A percentile compares a stretch with the other conserved stretches of the same genome.
These are phyloP conservation scores for Calliopum simillimum DNA, from an alignment of 2,888 invertebrate genomes.

Conservation along the genomic window DNA sequence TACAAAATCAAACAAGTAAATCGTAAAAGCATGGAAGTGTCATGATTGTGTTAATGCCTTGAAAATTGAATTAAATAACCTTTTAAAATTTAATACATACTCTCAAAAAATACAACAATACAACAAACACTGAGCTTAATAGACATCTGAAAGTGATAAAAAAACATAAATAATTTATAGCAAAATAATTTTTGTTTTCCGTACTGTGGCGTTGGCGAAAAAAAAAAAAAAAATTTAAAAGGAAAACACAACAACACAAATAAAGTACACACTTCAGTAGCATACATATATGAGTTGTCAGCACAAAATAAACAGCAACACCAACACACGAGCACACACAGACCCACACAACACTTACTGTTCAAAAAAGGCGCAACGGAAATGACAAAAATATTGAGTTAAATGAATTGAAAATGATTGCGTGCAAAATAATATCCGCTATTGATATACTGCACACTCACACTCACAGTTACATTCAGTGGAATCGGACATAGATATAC, in stretches of 20 bases:
- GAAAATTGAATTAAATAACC: background rate
- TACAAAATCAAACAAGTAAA: too few species aligned
- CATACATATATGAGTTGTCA: background rate
- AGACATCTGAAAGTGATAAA: background rate
- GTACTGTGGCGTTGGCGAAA: background rate
- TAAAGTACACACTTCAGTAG: background rate
- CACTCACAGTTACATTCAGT: background rate
- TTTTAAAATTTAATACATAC: background rate
- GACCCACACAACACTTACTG: slow-evolving; percentile 12
- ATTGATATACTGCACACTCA: slow-evolving; percentile 20
- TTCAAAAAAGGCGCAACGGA: background rate
- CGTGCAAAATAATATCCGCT: slow-evolving; percentile 35
- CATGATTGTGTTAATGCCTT: too few species aligned
- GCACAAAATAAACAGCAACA: slow-evolving; percentile 11
- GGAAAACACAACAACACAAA: slow-evolving; percentile 2
- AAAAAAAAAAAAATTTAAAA: slow-evolving; percentile 1
- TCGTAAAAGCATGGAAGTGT: too few species aligned
- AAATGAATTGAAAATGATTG: slow-evolving; percentile 41
- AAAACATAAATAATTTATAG: slow-evolving; percentile 10
- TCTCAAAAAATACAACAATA: background rate
- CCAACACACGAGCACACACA: slow-evolving; percentile 8
- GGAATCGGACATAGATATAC: too few species aligned
- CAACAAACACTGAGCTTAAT: background rate
- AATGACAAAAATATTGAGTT: slow-evolving; percentile 24
- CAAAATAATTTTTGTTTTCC: slow-evolving; percentile 7